These are phyloP conservation scores for Phoebastria nigripes DNA, from an alignment of 2,797 vertebrate genomes.

Conservation along the genomic window DNA sequence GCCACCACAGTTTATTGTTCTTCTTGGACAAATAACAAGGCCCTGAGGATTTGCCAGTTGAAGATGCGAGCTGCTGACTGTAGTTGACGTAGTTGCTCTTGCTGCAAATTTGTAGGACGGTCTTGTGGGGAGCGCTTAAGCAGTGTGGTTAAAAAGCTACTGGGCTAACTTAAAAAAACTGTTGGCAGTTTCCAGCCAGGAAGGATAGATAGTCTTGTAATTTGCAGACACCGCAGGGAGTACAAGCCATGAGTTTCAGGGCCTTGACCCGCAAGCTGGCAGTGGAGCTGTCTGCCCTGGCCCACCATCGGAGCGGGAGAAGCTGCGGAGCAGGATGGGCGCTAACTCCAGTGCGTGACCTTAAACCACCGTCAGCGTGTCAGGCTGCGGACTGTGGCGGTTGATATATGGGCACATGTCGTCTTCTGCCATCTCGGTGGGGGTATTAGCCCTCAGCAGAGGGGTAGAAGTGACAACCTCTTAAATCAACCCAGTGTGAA, in stretches of 20 bases:
- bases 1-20: background rate
- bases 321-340: background rate
- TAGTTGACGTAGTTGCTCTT: background rate
- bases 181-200: background rate
- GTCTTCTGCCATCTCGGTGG: background rate
- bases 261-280: background rate
- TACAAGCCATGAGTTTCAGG: background rate
- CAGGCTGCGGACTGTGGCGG: rapidly evolving
- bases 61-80: background rate
- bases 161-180: background rate
- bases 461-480: background rate
- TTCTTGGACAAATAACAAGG: background rate
- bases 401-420: background rate
- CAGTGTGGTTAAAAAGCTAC: background rate
- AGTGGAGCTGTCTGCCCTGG: background rate
- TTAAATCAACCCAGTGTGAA: slow-evolving; percentile 11
- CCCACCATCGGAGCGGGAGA: background rate
- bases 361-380: background rate
- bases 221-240: background rate
- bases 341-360: background rate
- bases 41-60: background rate
- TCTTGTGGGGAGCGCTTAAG: background rate
- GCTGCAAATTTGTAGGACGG: background rate
- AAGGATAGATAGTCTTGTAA: background rate
- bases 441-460: background rate